Evolutionary conservation across 2,888 invertebrate species (phyloP).

Genomic region (Dynastes grantii): DNA sequence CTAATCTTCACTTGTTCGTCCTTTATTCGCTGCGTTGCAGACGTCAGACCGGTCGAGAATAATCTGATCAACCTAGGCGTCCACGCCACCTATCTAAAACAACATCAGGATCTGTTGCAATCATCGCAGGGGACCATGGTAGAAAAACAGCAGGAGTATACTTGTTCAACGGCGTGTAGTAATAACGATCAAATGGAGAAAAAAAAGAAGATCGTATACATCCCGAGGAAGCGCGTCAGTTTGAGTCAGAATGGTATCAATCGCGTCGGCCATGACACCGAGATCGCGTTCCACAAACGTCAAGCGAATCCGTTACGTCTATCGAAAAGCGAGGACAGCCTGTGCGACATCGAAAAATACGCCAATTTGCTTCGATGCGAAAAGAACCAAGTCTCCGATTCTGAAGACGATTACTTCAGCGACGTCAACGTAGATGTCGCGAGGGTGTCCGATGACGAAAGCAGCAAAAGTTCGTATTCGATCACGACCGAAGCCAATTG

Average conservation of each 20-base stretch:
- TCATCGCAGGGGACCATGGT: background rate
- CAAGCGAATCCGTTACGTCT: conserved; percentile 55
- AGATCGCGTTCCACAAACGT: conserved; percentile 45
- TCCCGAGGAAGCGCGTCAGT: conserved; percentile 57
- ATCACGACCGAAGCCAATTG: conserved; percentile 78
- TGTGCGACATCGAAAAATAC: conserved; percentile 31
- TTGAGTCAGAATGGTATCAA: conserved; percentile 61
- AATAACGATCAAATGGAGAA: conserved; percentile 11
- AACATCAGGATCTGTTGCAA: conserved; percentile 55
- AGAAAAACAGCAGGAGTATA: background rate
- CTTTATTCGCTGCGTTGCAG: conserved; percentile 49
- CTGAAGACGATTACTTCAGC: conserved; percentile 67
- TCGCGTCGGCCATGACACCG: conserved; percentile 47
- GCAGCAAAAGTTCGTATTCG: conserved; percentile 72
- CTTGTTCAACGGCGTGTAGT: conserved; percentile 1
- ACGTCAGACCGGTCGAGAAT: conserved; percentile 54
- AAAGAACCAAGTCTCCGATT: conserved; percentile 54
- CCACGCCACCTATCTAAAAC: conserved; percentile 64
- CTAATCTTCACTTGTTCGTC: background rate
- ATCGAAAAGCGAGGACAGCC: conserved; percentile 67
- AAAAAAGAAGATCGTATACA: conserved; percentile 8
- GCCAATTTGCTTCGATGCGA: conserved; percentile 45
- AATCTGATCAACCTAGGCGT: conserved; percentile 64
- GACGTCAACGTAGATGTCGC: conserved; percentile 68
- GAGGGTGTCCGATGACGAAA: conserved; percentile 64